phyloP scores from a whole-genome alignment of 2,888 invertebrate genomes.

The Petrophora chlorosata region DNA sequence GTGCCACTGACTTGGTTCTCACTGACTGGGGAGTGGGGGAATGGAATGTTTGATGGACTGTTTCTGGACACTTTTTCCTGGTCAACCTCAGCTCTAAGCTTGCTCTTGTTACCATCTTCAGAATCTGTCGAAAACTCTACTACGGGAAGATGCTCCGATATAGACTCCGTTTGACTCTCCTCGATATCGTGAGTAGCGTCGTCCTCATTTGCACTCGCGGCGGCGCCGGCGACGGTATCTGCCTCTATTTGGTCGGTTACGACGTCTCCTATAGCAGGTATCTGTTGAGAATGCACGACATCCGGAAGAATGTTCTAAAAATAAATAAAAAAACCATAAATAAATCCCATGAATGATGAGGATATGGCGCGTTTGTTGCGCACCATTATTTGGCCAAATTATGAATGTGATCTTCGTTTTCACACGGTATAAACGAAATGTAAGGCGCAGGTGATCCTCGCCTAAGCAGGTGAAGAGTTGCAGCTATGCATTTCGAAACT shows the following conservation, averaged over 20 bases:
- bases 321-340: conserved; percentile 74
- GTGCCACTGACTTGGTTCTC: conserved; percentile 55
- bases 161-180: conserved; percentile 67
- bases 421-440: not conserved
- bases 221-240: conserved; percentile 47
- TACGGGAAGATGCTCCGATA: conserved; percentile 75
- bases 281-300: conserved; percentile 81
- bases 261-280: conserved; percentile 59
- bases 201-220: conserved; percentile 45
- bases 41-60: conserved; percentile 52
- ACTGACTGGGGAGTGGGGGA: conserved; percentile 48
- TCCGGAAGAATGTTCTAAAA: conserved; percentile 83
- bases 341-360: conserved; percentile 43
- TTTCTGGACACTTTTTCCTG: conserved; percentile 48
- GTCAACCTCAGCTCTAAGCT: conserved; percentile 48
- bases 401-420: conserved; percentile 11
- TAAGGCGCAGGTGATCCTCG: conserved; percentile 32
- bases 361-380: conserved; percentile 27
- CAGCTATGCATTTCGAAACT: conserved; percentile 63
- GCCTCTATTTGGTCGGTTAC: conserved; percentile 51
- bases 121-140: conserved; percentile 65
- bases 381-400: conserved; percentile 20
- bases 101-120: conserved; percentile 49
- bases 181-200: conserved; percentile 47
- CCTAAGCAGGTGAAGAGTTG: conserved; percentile 45